Evolutionary conservation across 1,140 invertebrate species (phyloP).

Genomic region (Oncopodura yosiiana): DNA sequence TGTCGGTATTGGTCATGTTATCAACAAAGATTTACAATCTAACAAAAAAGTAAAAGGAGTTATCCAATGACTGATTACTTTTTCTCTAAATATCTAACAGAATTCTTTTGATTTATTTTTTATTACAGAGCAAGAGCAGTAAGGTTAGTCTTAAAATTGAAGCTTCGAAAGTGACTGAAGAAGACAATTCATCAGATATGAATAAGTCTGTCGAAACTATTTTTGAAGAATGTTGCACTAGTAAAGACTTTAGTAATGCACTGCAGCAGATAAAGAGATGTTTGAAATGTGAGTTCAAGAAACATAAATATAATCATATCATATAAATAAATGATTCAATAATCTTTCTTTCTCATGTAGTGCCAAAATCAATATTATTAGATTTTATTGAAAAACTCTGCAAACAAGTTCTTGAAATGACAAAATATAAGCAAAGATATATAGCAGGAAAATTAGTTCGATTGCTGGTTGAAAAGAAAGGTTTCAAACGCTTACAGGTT

Average conservation of each 20-base stretch:
- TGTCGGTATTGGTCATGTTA: constrained; percentile 16
- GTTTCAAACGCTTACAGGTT: constrained; percentile 5
- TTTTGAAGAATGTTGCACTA: constrained; percentile 22
- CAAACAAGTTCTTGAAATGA: constrained; percentile 28
- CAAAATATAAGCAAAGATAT: constrained; percentile 27
- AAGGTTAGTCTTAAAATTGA: no score
- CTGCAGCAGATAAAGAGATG: constrained; percentile 23
- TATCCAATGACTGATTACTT: no score
- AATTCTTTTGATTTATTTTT: no score
- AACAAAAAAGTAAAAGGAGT: neutral
- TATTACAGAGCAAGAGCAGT: no score
- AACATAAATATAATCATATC: no score
- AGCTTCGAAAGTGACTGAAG: no score
- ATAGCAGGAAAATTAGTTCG: constrained; percentile 27
- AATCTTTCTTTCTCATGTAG: neutral
- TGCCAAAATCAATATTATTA: constrained; percentile 2
- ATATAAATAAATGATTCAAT: no score
- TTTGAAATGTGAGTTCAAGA: constrained; percentile 14
- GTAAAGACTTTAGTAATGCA: constrained; percentile 23
- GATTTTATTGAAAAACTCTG: constrained; percentile 28
- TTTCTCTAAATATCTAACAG: no score
- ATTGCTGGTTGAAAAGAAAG: constrained; percentile 17
- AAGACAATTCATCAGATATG: constrained; percentile 11
- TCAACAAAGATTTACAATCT: constrained; percentile 6
- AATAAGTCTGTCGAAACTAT: constrained; percentile 32